Percentiles rank a stretch among this genome's conserved stretches.
phyloP scores from a whole-genome alignment of 2,888 invertebrate species.

The Xestobium rufovillosum region DNA sequence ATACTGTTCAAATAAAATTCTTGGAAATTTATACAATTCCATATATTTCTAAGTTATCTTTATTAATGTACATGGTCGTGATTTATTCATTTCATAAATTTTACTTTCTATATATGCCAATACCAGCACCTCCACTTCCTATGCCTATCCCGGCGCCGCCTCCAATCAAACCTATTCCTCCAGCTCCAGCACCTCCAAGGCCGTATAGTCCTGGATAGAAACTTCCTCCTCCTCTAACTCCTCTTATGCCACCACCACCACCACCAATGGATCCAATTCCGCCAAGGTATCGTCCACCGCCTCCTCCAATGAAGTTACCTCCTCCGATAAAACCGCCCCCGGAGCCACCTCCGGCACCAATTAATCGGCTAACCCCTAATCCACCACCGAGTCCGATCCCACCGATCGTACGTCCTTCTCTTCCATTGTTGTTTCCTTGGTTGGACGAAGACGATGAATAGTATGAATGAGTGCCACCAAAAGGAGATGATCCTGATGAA shows the following conservation, averaged over 20 bases:
- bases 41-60: no score
- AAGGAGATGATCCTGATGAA: not conserved
- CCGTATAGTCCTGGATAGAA: not conserved
- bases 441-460: no score
- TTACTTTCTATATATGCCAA: no score
- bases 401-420: not conserved
- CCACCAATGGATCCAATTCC: not conserved
- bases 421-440: not conserved
- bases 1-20: no score
- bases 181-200: not conserved
- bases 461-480: no score
- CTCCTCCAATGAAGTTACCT: not conserved
- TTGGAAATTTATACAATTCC: no score
- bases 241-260: not conserved
- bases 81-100: no score
- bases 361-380: not conserved
- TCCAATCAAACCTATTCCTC: not conserved
- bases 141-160: not conserved
- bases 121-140: not conserved
- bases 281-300: not conserved
- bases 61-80: no score
- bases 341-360: constrained; percentile 1
- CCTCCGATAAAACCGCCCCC: not conserved
- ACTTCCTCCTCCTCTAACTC: not conserved
- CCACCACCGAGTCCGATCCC: not conserved